Evolutionary conservation across 2,888 invertebrate species (phyloP).

Genomic region (Melanargia galathea): DNA sequence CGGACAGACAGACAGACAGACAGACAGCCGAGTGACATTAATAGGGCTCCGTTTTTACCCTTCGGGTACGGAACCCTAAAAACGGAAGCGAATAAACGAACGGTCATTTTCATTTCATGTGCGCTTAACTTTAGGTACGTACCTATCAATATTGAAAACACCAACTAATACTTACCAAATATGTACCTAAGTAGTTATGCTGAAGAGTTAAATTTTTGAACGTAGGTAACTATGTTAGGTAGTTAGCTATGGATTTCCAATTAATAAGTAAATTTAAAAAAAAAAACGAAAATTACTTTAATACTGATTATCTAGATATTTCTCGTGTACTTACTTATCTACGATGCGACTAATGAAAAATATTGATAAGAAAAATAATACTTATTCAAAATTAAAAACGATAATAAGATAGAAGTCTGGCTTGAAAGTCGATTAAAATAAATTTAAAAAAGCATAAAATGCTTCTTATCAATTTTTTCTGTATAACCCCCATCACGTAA

Average conservation of each 20-base stretch:
- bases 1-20: no score
- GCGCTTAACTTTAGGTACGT: constrained; percentile 25
- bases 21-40: no score
- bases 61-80: no score
- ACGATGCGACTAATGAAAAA: background rate
- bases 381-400: constrained; percentile 19
- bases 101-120: background rate
- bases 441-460: constrained; percentile 30
- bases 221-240: constrained; percentile 18
- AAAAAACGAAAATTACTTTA: constrained; percentile 29
- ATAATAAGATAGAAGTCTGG: constrained; percentile 24
- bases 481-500: no score
- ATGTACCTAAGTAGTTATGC: constrained; percentile 36
- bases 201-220: constrained; percentile 22
- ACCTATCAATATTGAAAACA: constrained; percentile 35
- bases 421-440: constrained; percentile 9
- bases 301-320: no score
- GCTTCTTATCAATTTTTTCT: constrained; percentile 19
- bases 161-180: constrained; percentile 38
- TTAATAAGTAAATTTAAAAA: constrained; percentile 19
- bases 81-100: background rate
- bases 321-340: constrained; percentile 18
- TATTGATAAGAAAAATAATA: constrained; percentile 18
- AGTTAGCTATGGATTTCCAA: constrained; percentile 28
- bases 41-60: no score